These are phyloP conservation scores for Propithecus deckenii DNA, from an alignment of 2,797 vertebrate genomes.

Conservation along the genomic window DNA sequence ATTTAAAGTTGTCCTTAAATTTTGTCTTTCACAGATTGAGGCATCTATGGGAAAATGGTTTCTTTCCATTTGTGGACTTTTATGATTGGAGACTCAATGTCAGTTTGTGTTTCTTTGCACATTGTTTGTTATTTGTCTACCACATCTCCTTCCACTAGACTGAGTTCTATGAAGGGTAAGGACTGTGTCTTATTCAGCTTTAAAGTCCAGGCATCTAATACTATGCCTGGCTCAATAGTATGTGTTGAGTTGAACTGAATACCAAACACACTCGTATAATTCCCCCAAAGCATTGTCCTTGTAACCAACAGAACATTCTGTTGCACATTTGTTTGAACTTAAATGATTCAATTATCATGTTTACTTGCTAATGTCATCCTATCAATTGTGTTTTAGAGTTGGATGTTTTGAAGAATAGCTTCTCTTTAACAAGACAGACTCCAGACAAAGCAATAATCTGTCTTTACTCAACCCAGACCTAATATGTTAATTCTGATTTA, in stretches of 20 bases:
- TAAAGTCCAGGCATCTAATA: not conserved
- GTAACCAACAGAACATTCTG: slow-evolving; percentile 37
- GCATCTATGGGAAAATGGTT: not conserved
- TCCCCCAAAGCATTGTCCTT: not conserved
- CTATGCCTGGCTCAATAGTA: not conserved
- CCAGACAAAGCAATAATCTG: slow-evolving; percentile 78
- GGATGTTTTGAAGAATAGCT: slow-evolving; percentile 77
- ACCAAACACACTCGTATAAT: not conserved
- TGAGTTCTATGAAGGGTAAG: not conserved
- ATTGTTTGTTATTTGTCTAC: not conserved
- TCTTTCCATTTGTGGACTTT: not conserved
- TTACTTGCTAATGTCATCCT: slow-evolving; percentile 64
- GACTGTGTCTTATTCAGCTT: not conserved
- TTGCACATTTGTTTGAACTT: slow-evolving; percentile 54
- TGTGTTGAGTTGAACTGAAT: not conserved
- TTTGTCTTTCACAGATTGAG: not conserved
- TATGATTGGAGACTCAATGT: not conserved
- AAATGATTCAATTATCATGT: slow-evolving; percentile 61
- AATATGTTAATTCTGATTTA: slow-evolving; percentile 82
- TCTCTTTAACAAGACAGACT: slow-evolving; percentile 61
- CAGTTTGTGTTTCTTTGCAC: not conserved
- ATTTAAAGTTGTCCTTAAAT: not conserved
- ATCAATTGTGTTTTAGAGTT: slow-evolving; percentile 50
- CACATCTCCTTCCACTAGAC: not conserved
- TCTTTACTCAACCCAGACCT: slow-evolving; percentile 78